These are phyloP conservation scores for Macaca fascicularis DNA, from an alignment of 2,113 vertebrate species.

Conservation along the genomic window DNA sequence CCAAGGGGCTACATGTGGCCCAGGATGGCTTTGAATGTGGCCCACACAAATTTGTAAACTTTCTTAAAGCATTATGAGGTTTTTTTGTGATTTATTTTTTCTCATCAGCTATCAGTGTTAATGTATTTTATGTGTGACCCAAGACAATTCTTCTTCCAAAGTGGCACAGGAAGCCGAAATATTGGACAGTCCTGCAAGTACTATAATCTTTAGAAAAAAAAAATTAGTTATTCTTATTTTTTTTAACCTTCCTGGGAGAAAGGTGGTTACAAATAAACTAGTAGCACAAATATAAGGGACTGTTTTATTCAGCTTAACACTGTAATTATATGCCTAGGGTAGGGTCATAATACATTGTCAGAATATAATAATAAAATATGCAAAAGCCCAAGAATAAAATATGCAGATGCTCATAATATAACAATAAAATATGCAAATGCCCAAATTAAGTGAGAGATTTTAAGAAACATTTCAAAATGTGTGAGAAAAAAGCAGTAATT, in stretches of 20 bases:
- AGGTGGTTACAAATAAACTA: background rate
- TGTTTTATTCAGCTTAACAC: background rate
- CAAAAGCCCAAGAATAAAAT: background rate
- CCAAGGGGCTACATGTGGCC: no score
- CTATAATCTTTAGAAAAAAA: background rate
- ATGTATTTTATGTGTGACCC: no score
- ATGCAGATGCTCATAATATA: background rate
- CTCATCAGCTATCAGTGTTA: no score
- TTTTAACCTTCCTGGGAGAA: background rate
- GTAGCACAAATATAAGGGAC: background rate
- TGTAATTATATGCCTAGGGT: background rate
- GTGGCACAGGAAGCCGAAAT: no score
- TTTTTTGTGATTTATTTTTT: no score
- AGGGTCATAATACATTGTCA: background rate
- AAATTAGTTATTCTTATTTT: no score
- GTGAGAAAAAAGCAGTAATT: background rate
- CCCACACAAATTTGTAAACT: no score
- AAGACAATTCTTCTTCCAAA: no score
- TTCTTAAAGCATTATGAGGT: no score
- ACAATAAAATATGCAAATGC: background rate
- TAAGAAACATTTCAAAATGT: background rate
- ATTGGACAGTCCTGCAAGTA: background rate
- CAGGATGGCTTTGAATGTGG: no score
- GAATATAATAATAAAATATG: background rate
- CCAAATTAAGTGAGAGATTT: background rate